Conservation (phyloP, 1,140 invertebrate genomes). For the Platyscapa corneri region DNA sequence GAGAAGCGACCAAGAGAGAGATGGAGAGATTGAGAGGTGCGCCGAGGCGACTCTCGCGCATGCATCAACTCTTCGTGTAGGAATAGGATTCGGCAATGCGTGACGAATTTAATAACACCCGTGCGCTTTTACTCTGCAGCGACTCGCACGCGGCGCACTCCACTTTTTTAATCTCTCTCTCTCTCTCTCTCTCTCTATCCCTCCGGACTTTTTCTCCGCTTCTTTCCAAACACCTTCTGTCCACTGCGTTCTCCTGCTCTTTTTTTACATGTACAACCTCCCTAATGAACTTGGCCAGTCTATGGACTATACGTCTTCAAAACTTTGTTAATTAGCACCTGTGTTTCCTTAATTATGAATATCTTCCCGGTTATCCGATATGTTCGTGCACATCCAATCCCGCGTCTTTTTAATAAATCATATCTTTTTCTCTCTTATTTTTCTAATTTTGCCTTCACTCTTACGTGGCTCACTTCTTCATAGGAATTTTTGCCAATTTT, state of each 20-base stretch:
- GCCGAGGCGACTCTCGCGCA: conserved; percentile 38
- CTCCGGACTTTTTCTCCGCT: background rate
- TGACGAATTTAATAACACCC: conserved; percentile 63
- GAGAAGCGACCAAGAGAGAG: conserved; percentile 14
- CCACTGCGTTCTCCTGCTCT: background rate
- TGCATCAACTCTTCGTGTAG: conserved; percentile 58
- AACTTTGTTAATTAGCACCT: background rate
- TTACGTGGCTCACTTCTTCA: too few relatives aligned
- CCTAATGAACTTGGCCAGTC: background rate
- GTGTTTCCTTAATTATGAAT: background rate
- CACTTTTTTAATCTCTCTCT: conserved; percentile 16
- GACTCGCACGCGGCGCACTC: conserved; percentile 49
- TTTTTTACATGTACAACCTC: background rate
- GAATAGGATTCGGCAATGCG: conserved; percentile 59
- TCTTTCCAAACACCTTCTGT: background rate
- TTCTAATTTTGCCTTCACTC: too few relatives aligned
- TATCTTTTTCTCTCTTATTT: too few relatives aligned
- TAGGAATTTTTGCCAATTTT: too few relatives aligned
- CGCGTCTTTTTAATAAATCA: too few relatives aligned
- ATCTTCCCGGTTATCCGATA: too few relatives aligned
- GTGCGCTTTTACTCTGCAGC: conserved; percentile 21
- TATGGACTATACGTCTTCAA: background rate
- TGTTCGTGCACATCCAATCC: too few relatives aligned
- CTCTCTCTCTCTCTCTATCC: background rate
- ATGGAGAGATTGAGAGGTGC: background rate